These are phyloP conservation scores for Halcyon senegalensis DNA, from an alignment of 2,113 vertebrate genomes.

Conservation along the genomic window DNA sequence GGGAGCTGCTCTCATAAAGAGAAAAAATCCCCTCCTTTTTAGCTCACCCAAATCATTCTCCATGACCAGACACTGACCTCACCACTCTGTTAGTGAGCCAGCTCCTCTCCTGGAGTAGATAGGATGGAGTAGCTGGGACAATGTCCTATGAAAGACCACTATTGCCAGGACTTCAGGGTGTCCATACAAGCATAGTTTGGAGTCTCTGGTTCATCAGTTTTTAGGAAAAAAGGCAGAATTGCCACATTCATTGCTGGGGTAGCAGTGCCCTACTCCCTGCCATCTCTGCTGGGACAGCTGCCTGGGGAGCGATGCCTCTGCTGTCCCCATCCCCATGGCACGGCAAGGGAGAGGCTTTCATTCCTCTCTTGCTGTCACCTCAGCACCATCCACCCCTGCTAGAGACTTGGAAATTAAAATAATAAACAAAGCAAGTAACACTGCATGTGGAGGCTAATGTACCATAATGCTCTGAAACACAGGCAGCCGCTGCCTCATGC, in stretches of 20 bases:
- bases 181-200: neutral
- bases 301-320: rapidly evolving
- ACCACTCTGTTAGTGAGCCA: neutral
- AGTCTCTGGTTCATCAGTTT: neutral
- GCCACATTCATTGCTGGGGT: neutral
- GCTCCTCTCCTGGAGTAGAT: neutral
- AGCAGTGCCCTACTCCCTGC: neutral
- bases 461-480: conserved; percentile 30
- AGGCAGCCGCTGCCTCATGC: neutral
- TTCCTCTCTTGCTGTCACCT: neutral
- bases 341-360: neutral
- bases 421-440: conserved; percentile 44
- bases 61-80: neutral
- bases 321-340: neutral
- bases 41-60: neutral
- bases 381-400: neutral
- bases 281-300: rapidly evolving
- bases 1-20: neutral
- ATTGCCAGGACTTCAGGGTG: rapidly evolving
- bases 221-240: neutral
- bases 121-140: neutral
- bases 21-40: neutral
- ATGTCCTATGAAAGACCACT: neutral
- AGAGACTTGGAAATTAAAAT: conserved; percentile 54
- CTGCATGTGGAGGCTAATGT: neutral